phyloP scores from a whole-genome alignment of 2,888 invertebrate genomes.

The Eupithecia abbreviata region DNA sequence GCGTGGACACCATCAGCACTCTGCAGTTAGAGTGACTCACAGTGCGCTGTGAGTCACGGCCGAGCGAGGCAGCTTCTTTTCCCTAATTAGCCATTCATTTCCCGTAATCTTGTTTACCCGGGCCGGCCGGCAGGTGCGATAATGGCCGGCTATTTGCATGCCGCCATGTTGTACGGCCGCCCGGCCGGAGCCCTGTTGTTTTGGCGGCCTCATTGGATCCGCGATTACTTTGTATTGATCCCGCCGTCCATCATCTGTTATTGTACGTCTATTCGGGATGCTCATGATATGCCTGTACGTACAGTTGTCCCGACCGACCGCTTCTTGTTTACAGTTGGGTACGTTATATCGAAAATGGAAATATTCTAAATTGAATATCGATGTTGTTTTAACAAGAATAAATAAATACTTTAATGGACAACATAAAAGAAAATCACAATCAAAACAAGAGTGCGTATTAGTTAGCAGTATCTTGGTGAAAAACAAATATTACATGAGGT shows the following conservation, averaged over 20 bases:
- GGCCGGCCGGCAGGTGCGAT: conserved; percentile 82
- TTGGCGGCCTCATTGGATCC: conserved; percentile 82
- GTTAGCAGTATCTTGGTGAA: background rate
- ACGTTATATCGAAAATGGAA: background rate
- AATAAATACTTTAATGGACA: too few species aligned
- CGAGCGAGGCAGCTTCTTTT: conserved; percentile 76
- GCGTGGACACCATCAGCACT: background rate
- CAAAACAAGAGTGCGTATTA: background rate
- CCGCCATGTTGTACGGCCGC: conserved; percentile 81
- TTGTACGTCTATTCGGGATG: conserved; percentile 44
- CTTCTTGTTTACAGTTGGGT: background rate
- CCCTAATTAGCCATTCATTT: conserved; percentile 84
- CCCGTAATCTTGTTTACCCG: conserved; percentile 84
- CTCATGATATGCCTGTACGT: background rate
- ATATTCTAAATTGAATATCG: background rate
- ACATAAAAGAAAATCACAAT: too few species aligned
- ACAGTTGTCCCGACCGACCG: background rate
- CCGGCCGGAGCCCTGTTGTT: conserved; percentile 79
- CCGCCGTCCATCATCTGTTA: conserved; percentile 80
- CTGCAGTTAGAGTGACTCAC: conserved; percentile 49
- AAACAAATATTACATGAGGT: background rate
- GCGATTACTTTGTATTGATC: conserved; percentile 84
- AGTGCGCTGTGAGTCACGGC: conserved; percentile 69
- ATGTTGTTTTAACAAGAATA: too few species aligned
- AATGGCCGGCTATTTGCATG: conserved; percentile 84